Evolutionary conservation across 2,888 invertebrate species (phyloP), one percentile per base, ranked within the genome.

Genomic region (Oxytorus armatus): DNA sequence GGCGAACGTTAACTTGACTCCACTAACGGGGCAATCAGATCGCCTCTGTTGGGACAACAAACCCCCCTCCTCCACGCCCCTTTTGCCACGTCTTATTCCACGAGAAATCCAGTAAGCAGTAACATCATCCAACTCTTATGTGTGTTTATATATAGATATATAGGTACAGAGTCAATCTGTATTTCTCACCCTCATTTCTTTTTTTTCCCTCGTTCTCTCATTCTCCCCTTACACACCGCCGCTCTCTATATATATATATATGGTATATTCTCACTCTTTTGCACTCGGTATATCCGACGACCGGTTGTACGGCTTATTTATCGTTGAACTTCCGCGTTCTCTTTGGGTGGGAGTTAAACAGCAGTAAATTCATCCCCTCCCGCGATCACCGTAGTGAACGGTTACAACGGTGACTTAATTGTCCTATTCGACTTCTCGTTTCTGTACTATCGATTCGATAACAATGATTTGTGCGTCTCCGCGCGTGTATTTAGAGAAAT

Each of bases 21-120:
- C 86, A 73, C 88, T 89, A 89, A 89, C 90, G 87, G 88, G 74
- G 89, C 90, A 90, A 90, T 90, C 90, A 90, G 90, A 91, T 90
- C 88, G 88, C 88, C 86, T 87, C 86, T 90, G 90, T 90, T 89
- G 88, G 89, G 88, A 89, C 90, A 89, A 89, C 90, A 89, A 87
- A 88, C 87, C 84, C 82, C 82, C 75, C 57, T 76, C 77, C 44
- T 55, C 25, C 77, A n/a, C n/a, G n/a, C 68, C 77, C 80, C 77
- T 57, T 73, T 73, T 44, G 33, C 36, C 72, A 29, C 81, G 55
- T 75, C 65, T 80, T 68, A 51, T 36, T 73, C 63, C 29, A 65
- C 57, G 49, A 68, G 42, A 39, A 68, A 10, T 61, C 55, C 39
- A 51, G 51, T 23, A 42, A 61, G 63, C 23, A 69, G 51, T 65